phyloP scores from a whole-genome alignment of 2,888 invertebrate species.

The Colletes collaris region DNA sequence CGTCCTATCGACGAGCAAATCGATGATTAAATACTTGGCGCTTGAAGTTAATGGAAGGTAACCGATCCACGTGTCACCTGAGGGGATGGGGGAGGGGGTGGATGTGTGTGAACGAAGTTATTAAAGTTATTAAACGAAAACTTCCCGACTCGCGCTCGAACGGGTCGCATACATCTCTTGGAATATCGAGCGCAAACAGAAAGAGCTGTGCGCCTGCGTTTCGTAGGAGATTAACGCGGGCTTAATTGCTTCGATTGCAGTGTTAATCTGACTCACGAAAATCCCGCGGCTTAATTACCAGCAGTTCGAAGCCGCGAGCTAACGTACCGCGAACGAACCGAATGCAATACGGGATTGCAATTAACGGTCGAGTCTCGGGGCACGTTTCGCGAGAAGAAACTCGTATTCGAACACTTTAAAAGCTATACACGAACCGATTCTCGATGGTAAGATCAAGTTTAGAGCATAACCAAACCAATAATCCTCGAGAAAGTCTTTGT shows the following conservation, averaged over 20 bases:
- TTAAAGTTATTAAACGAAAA: constrained; percentile 13
- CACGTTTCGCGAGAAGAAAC: constrained; percentile 1
- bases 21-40: neutral
- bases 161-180: constrained; percentile 11
- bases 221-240: constrained; percentile 32
- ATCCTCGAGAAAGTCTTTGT: too few relatives aligned
- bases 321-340: constrained; percentile 22
- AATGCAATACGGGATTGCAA: constrained; percentile 22
- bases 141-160: neutral
- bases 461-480: too few relatives aligned
- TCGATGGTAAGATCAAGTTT: too few relatives aligned
- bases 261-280: constrained; percentile 51
- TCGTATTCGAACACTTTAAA: too few relatives aligned
- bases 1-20: neutral
- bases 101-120: neutral
- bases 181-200: constrained; percentile 18
- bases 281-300: constrained; percentile 51
- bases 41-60: neutral
- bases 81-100: too few relatives aligned
- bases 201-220: constrained; percentile 1
- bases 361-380: constrained; percentile 22
- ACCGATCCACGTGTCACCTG: neutral
- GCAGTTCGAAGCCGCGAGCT: constrained; percentile 21
- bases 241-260: constrained; percentile 48
- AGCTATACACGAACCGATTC: too few relatives aligned